A percentile compares a stretch with the other conserved stretches of the same genome.
Conservation (phyloP, 2,888 invertebrate species). For the Tinea semifulvella region DNA sequence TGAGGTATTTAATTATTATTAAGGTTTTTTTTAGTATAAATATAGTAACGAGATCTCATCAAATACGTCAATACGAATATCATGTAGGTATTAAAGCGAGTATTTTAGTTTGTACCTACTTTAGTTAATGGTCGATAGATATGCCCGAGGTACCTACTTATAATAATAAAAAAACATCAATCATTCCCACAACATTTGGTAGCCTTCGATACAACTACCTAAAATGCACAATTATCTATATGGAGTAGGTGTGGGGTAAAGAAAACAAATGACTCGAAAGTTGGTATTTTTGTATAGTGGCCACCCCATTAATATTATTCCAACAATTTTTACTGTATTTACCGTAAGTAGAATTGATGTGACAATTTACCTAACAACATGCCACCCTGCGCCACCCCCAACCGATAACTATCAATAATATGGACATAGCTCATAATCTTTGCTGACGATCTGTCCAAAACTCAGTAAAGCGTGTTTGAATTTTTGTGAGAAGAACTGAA, state of each 20-base stretch:
- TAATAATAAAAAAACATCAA: too few relatives aligned
- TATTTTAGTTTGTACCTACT: too few relatives aligned
- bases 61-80: too few relatives aligned
- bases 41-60: too few relatives aligned
- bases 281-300: constrained; percentile 19
- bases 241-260: background rate
- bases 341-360: constrained; percentile 8
- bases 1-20: too few relatives aligned
- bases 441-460: too few relatives aligned
- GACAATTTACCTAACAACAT: constrained; percentile 15
- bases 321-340: constrained; percentile 12
- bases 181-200: background rate
- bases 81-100: too few relatives aligned
- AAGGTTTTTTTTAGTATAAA: too few relatives aligned
- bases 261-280: constrained; percentile 8
- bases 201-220: background rate
- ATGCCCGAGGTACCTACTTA: too few relatives aligned
- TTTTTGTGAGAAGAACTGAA: too few relatives aligned
- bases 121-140: too few relatives aligned
- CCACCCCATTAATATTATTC: constrained; percentile 10
- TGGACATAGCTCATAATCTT: constrained; percentile 4
- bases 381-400: constrained; percentile 7
- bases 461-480: too few relatives aligned
- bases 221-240: constrained; percentile 4
- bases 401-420: background rate